Conservation (phyloP, 2,113 vertebrate species). For the Pyxicephalus adspersus region DNA sequence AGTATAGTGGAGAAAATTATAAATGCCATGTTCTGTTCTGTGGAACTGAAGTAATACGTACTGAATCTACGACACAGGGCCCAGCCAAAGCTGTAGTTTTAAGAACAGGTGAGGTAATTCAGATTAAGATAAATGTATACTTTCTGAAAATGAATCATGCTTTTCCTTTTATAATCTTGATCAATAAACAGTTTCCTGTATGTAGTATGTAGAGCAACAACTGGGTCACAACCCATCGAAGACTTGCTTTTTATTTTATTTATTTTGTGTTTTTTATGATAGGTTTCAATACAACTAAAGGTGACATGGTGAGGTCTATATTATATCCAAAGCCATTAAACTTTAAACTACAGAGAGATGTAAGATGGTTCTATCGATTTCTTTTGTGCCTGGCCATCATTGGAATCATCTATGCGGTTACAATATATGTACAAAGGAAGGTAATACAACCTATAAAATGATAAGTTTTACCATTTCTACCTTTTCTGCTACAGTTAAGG, state of each 20-base stretch:
- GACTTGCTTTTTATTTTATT: too few species aligned
- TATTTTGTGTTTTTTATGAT: constrained; percentile 42
- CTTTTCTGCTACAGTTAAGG: too few species aligned
- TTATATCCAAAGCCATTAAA: constrained; percentile 79
- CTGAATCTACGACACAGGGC: constrained; percentile 61
- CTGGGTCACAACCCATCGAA: too few species aligned
- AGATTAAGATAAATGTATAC: not conserved
- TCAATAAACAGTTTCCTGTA: too few species aligned
- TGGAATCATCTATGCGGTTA: constrained; percentile 77
- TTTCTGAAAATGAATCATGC: not conserved
- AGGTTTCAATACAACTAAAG: constrained; percentile 81
- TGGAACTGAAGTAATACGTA: constrained; percentile 77
- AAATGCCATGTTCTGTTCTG: constrained; percentile 76
- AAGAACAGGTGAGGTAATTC: constrained; percentile 68
- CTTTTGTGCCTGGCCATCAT: constrained; percentile 69
- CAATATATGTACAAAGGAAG: constrained; percentile 70
- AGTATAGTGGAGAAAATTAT: constrained; percentile 66
- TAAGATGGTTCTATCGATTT: constrained; percentile 71
- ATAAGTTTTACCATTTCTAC: too few species aligned
- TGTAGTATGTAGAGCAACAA: too few species aligned
- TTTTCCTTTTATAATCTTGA: too few species aligned
- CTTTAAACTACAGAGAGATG: constrained; percentile 77
- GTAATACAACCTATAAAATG: constrained; percentile 61
- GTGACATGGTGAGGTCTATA: constrained; percentile 78
- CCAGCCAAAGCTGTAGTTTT: constrained; percentile 72